Conservation (phyloP, 2,888 invertebrate genomes). For the Eilema sororculum region DNA sequence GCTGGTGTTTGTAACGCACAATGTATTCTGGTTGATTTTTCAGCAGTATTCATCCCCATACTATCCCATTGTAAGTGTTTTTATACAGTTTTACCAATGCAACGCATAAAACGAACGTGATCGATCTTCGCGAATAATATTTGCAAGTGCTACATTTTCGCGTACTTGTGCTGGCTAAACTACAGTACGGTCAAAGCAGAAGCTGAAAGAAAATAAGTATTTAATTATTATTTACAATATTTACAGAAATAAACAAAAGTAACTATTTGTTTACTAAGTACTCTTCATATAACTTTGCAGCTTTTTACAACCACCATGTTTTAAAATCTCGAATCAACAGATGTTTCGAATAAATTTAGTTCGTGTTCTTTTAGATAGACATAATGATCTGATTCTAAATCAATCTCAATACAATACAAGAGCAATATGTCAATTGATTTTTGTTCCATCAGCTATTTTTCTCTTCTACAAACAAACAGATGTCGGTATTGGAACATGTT, state of each 20-base stretch:
- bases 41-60: neutral
- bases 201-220: neutral
- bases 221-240: neutral
- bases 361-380: conserved; percentile 34
- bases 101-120: neutral
- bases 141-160: neutral
- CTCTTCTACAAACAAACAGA: conserved; percentile 74
- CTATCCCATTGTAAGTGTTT: neutral
- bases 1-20: neutral
- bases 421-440: conserved; percentile 77
- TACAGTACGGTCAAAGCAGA: neutral
- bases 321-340: neutral
- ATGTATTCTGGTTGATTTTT: neutral
- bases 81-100: neutral
- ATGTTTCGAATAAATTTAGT: conserved; percentile 15
- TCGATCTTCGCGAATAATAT: too few species aligned
- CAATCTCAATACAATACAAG: conserved; percentile 70
- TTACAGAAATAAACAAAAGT: neutral
- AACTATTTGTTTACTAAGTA: neutral
- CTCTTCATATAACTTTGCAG: neutral
- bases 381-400: conserved; percentile 69
- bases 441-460: conserved; percentile 72
- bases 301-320: conserved; percentile 1
- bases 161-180: neutral
- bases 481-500: conserved; percentile 71